Conservation (phyloP, 1,140 invertebrate genomes). For the Diploscapter pachys region DNA sequence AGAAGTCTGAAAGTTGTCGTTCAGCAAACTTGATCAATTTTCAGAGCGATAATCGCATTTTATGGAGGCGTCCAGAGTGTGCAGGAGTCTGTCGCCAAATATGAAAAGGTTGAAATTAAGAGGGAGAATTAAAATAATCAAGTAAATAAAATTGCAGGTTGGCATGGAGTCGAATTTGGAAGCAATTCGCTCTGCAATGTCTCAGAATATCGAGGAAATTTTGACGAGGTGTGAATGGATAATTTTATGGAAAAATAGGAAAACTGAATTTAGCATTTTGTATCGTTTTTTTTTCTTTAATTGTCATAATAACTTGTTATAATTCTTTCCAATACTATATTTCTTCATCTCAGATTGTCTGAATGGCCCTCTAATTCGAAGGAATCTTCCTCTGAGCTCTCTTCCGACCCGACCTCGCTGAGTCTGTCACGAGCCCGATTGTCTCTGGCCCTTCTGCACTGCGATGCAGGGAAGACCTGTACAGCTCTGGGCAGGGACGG, state of each 20-base stretch:
- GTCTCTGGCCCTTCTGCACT: conserved; percentile 18
- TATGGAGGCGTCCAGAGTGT: conserved; percentile 1
- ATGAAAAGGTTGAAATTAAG: not conserved
- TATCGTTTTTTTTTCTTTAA: not conserved
- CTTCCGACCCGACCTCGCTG: not conserved
- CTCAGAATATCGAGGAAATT: conserved; percentile 10
- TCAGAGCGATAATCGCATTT: conserved; percentile 1
- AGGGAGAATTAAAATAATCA: too few species aligned
- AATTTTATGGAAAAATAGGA: too few species aligned
- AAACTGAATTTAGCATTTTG: too few species aligned
- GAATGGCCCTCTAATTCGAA: too few species aligned
- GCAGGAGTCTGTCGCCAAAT: conserved; percentile 3
- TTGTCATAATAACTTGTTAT: not conserved
- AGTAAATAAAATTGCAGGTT: not conserved
- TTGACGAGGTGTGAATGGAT: conserved; percentile 3
- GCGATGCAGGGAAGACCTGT: conserved; percentile 15
- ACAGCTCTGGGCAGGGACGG: conserved; percentile 8
- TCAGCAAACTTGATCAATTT: not conserved
- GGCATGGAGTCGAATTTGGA: not conserved
- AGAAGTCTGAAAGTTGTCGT: not conserved
- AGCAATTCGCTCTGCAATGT: conserved; percentile 7
- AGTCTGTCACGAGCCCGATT: conserved; percentile 12
- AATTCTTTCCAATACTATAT: not conserved
- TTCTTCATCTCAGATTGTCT: too few species aligned
- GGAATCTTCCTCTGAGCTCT: not conserved